Evolutionary conservation across 2,797 vertebrate species (phyloP).

Genomic region (Microctenopoma lineatum): DNA sequence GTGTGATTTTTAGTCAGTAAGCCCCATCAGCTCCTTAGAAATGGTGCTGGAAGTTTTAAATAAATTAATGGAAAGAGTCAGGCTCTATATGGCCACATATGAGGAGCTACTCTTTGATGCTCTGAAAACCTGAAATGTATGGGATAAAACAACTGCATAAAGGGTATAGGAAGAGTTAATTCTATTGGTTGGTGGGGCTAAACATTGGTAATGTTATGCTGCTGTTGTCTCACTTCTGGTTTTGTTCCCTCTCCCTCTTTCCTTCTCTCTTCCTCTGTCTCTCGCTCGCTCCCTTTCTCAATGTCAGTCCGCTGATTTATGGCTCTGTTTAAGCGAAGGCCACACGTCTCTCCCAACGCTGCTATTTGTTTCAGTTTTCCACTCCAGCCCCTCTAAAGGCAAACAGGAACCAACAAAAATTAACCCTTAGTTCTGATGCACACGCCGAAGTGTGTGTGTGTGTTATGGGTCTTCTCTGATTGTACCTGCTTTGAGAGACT

Average conservation of each 20-base stretch:
- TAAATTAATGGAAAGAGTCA: constrained; percentile 49
- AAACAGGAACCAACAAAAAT: constrained; percentile 78
- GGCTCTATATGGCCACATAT: constrained; percentile 41
- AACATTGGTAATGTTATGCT: constrained; percentile 69
- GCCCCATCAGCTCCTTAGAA: constrained; percentile 9
- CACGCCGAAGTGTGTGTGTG: constrained; percentile 46
- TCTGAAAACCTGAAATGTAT: constrained; percentile 3
- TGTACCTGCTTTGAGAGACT: constrained; percentile 49
- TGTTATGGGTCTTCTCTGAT: constrained; percentile 57
- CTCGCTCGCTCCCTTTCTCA: constrained; percentile 58
- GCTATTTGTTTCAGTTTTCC: constrained; percentile 88
- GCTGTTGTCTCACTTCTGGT: constrained; percentile 69
- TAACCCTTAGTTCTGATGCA: constrained; percentile 72
- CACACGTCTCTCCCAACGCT: constrained; percentile 84
- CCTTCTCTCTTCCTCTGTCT: constrained; percentile 36
- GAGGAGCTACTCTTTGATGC: constrained; percentile 4
- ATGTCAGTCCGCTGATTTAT: constrained; percentile 89
- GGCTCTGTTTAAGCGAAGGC: constrained; percentile 91
- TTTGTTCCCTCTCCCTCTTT: constrained; percentile 49
- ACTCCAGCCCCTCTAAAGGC: constrained; percentile 74
- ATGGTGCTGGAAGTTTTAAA: constrained; percentile 39
- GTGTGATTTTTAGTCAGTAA: neutral
- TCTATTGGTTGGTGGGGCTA: constrained; percentile 48
- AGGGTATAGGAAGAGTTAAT: constrained; percentile 32
- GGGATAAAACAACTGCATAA: constrained; percentile 8